phyloP scores from a whole-genome alignment of 2,113 vertebrate species.

The Myanophis thanlyinensis region DNA sequence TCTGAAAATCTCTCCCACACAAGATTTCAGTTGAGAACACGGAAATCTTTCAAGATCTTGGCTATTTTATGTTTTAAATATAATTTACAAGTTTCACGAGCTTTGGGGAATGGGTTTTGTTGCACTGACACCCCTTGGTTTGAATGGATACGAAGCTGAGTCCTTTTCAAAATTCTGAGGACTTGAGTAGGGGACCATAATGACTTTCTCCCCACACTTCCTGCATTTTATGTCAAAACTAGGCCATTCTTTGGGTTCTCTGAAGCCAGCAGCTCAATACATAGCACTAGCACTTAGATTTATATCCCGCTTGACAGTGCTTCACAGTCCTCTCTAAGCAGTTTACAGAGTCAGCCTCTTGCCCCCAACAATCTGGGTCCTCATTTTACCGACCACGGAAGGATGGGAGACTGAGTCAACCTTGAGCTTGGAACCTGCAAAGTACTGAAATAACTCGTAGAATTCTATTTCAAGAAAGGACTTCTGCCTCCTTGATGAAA shows the following conservation, averaged over 20 bases:
- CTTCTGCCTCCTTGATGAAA: background rate
- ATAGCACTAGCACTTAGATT: too few species aligned
- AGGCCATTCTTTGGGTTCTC: background rate
- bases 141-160: background rate
- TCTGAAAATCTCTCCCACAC: background rate
- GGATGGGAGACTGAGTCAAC: background rate
- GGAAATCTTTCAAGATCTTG: background rate
- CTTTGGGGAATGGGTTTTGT: background rate
- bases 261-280: background rate
- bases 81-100: background rate
- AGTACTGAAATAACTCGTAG: background rate
- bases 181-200: background rate
- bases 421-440: background rate
- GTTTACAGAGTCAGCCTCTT: too few species aligned
- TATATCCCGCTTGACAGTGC: too few species aligned
- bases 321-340: too few species aligned
- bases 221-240: background rate
- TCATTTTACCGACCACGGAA: too few species aligned
- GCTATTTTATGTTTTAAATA: background rate
- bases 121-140: background rate
- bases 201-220: background rate
- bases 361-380: too few species aligned
- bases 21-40: background rate
- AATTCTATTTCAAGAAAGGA: background rate
- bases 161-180: background rate